Base-by-base conservation (phyloP, 92 coral and sea anemone genomes). In the Scolanthus callimorphus region DNA sequence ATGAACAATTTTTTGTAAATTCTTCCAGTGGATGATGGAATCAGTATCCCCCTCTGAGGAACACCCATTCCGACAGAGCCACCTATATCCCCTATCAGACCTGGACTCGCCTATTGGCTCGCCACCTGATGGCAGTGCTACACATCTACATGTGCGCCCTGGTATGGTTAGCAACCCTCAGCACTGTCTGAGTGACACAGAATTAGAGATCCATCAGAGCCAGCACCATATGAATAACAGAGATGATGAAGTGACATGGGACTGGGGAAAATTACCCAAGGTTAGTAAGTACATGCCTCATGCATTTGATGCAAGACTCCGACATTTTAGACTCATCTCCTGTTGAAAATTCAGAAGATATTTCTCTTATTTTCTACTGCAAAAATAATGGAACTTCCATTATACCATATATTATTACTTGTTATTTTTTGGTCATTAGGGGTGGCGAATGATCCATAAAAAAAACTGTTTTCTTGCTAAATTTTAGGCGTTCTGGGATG, bases 241-340 rank as follows among this genome's bases (percentile, higher is more conserved):
- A 56, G 74, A 71, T 38, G 74, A 76, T 39, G 89, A 88, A 59
- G 77, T 88, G 29, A 76, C 95, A 4, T 91, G 97, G 97, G 85
- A 75, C 60, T 91, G 97, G 97, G 97, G 97, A 11, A 87, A 89
- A 52, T 73, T 91, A 21, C 97, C 97, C 8, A 79, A 91, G 97
- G 97, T 91, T 57, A 12, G 6, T 17, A 4, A 17, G 0, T 20
- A 1, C 12, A 27, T 15, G 20, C 8, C 46, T 57, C n/a, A n/a
- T n/a, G n/a, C n/a, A n/a, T n/a, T n/a, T n/a, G n/a, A n/a, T n/a
- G n/a, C n/a, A n/a, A n/a, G n/a, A n/a, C n/a, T n/a, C n/a, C n/a
- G n/a, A n/a, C n/a, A n/a, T n/a, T n/a, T n/a, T n/a, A n/a, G n/a
- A n/a, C n/a, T n/a, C n/a, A n/a, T n/a, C n/a, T n/a, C n/a, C n/a